Evolutionary conservation across 1,140 invertebrate genomes (phyloP).

Genomic region (Dendroctonus valens): DNA sequence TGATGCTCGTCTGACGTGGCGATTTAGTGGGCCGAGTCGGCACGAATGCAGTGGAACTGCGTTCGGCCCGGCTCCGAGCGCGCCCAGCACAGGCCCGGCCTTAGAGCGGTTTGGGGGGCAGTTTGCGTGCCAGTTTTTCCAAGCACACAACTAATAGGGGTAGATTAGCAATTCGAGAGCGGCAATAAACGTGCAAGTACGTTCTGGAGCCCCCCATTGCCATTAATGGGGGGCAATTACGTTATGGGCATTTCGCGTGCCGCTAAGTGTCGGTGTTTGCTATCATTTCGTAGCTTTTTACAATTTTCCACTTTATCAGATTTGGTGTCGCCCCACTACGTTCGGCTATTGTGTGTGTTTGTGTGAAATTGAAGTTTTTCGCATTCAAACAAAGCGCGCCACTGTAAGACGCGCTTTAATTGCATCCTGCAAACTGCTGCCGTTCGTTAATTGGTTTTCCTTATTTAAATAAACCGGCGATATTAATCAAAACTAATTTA

Average conservation of each 20-base stretch:
- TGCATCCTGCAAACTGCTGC: conserved; percentile 33
- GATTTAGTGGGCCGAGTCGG: too few species aligned
- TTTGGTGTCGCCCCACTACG: conserved; percentile 13
- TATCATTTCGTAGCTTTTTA: conserved; percentile 35
- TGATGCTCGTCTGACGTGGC: too few species aligned
- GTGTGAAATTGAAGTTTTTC: too few species aligned
- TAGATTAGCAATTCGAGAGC: conserved; percentile 36
- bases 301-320: conserved; percentile 34
- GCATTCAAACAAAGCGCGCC: neutral
- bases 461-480: conserved; percentile 31
- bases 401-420: conserved; percentile 28
- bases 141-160: conserved; percentile 30
- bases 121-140: neutral
- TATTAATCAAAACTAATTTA: conserved; percentile 36
- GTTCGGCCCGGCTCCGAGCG: too few species aligned
- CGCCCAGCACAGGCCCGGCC: too few species aligned
- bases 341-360: conserved; percentile 22
- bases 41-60: too few species aligned
- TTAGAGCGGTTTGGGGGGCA: too few species aligned
- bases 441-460: conserved; percentile 30
- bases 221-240: conserved; percentile 34
- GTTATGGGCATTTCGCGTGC: conserved; percentile 36
- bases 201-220: conserved; percentile 10
- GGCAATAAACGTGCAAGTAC: conserved; percentile 35
- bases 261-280: conserved; percentile 35